These are phyloP conservation scores for Scaptomyza hsui DNA, from an alignment of 1,140 invertebrate genomes.

Conservation along the genomic window DNA sequence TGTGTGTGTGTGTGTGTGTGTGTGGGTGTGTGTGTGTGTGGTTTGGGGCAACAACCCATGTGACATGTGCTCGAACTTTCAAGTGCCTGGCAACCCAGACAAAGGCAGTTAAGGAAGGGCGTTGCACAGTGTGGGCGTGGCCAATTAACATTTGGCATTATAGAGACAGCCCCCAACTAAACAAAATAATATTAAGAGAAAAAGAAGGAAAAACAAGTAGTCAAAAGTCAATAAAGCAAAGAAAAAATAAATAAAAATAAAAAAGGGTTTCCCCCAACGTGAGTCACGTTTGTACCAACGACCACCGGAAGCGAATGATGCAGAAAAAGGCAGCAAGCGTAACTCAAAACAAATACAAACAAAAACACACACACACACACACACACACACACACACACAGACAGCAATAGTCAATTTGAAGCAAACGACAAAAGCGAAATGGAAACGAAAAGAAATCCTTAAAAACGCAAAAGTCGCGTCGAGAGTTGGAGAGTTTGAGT, in stretches of 20 bases:
- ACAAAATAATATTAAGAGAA: background rate
- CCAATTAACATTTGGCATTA: constrained; percentile 64
- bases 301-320: constrained; percentile 76
- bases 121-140: constrained; percentile 50
- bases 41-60: constrained; percentile 70
- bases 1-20: constrained; percentile 2
- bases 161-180: constrained; percentile 26
- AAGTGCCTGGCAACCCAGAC: constrained; percentile 58
- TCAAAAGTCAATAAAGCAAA: constrained; percentile 14
- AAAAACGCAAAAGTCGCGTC: constrained; percentile 36
- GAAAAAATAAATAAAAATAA: no score
- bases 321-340: constrained; percentile 62
- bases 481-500: constrained; percentile 37
- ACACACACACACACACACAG: background rate
- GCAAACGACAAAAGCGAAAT: background rate
- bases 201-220: constrained; percentile 6
- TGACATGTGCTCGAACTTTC: constrained; percentile 75
- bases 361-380: no score
- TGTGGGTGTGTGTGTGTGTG: constrained; percentile 1
- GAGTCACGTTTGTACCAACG: constrained; percentile 71
- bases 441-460: constrained; percentile 61
- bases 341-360: constrained; percentile 18
- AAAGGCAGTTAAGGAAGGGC: background rate
- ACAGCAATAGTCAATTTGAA: constrained; percentile 2
- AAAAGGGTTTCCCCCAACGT: no score